phyloP scores from a whole-genome alignment of 2,113 vertebrate genomes.

The Brachyhypopomus gauderio region DNA sequence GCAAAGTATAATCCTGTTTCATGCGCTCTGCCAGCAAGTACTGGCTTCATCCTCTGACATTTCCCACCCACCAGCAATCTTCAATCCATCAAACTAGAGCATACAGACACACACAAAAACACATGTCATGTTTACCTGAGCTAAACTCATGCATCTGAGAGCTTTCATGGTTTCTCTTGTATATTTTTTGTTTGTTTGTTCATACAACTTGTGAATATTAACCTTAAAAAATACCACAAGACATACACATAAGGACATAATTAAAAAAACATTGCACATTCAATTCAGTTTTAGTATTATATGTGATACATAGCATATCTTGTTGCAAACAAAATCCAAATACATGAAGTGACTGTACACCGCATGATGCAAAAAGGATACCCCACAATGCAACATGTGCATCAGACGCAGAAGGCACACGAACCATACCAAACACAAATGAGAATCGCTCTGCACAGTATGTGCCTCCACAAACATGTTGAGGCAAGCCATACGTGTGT shows the following conservation, averaged over 20 bases:
- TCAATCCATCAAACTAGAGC: constrained; percentile 42
- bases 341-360: background rate
- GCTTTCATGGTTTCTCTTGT: background rate
- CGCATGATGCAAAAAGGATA: background rate
- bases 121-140: constrained; percentile 36
- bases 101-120: background rate
- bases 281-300: background rate
- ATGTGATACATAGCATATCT: background rate
- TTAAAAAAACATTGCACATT: background rate
- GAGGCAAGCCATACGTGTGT: background rate
- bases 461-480: background rate
- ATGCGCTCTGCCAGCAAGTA: constrained; percentile 65
- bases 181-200: background rate
- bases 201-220: background rate
- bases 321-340: background rate
- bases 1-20: constrained; percentile 71
- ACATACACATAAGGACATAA: background rate
- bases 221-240: background rate
- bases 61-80: constrained; percentile 66
- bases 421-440: no score
- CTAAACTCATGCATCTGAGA: constrained; percentile 21
- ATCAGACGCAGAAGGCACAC: background rate
- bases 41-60: constrained; percentile 67
- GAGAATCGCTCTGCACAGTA: no score
- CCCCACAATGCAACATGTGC: background rate